Evolutionary conservation across 2,113 vertebrate genomes (phyloP).

Genomic region (Spea bombifrons): DNA sequence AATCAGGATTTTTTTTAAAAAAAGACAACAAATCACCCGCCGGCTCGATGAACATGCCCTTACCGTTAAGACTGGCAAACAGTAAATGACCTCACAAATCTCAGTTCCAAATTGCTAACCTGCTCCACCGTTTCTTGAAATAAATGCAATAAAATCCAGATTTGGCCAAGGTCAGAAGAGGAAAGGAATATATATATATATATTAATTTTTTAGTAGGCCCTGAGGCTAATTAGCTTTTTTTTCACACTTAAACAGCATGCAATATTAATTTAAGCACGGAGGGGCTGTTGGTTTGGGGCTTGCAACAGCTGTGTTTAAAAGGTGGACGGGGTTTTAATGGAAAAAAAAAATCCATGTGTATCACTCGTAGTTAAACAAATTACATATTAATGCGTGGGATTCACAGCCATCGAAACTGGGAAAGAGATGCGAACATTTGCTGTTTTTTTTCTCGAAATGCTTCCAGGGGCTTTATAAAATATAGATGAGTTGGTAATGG

Average conservation of each 20-base stretch:
- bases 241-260: slow-evolving; percentile 13
- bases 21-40: no score
- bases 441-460: not conserved
- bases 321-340: slow-evolving; percentile 22
- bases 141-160: slow-evolving; percentile 3
- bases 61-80: no score
- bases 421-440: not conserved
- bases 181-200: slow-evolving; percentile 12
- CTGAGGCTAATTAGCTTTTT: slow-evolving; percentile 17
- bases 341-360: slow-evolving; percentile 5
- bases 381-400: slow-evolving; percentile 13
- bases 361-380: slow-evolving; percentile 4
- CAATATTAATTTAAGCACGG: slow-evolving; percentile 2
- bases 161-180: slow-evolving; percentile 40
- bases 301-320: slow-evolving; percentile 9
- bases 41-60: no score
- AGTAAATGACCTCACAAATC: not conserved
- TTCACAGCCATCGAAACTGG: not conserved
- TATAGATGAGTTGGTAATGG: not conserved
- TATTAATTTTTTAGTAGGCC: slow-evolving; percentile 47
- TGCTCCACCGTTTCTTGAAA: not conserved
- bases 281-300: not conserved
- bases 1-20: no score
- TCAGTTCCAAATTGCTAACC: not conserved
- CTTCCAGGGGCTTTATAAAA: not conserved